Evolutionary conservation across 2,113 vertebrate species (phyloP).

Genomic region (Hippocampus mohnikei): DNA sequence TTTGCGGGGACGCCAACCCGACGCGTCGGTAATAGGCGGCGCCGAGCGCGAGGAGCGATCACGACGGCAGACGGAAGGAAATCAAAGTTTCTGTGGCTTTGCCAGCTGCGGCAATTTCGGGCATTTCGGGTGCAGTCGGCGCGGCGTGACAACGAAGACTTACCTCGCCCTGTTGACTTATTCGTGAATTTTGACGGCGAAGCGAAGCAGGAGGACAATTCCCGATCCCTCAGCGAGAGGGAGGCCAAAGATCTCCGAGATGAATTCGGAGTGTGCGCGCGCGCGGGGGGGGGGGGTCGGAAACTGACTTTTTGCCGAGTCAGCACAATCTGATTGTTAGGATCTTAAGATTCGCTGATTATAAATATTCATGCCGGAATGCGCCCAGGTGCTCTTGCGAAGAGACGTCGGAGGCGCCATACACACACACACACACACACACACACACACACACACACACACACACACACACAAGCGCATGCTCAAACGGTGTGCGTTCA

Average conservation of each 20-base stretch:
- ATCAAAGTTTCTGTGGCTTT: not conserved
- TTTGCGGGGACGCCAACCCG: not conserved
- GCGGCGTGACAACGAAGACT: constrained; percentile 37
- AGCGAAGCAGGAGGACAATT: constrained; percentile 16
- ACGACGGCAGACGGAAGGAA: not conserved
- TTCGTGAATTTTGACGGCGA: constrained; percentile 51
- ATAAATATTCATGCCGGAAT: constrained; percentile 57
- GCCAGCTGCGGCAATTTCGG: constrained; percentile 2
- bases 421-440: too few species aligned
- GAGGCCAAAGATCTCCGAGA: constrained; percentile 27
- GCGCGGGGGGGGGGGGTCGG: constrained; percentile 35
- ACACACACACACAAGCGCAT: too few species aligned
- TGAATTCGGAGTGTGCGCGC: constrained; percentile 11
- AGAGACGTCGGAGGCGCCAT: constrained; percentile 29
- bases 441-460: too few species aligned
- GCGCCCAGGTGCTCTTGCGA: constrained; percentile 35
- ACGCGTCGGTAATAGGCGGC: not conserved
- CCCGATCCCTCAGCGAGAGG: constrained; percentile 26
- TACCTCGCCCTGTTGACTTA: constrained; percentile 25
- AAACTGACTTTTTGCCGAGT: constrained; percentile 52
- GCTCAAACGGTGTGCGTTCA: not conserved
- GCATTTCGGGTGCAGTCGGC: constrained; percentile 10
- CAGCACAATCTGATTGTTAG: constrained; percentile 50
- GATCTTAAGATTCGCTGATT: constrained; percentile 34
- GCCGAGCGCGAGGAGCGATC: not conserved